A percentile compares a stretch with the other conserved stretches of the same genome.
Evolutionary conservation across 2,113 vertebrate genomes (phyloP).

Genomic region (Bufo bufo): DNA sequence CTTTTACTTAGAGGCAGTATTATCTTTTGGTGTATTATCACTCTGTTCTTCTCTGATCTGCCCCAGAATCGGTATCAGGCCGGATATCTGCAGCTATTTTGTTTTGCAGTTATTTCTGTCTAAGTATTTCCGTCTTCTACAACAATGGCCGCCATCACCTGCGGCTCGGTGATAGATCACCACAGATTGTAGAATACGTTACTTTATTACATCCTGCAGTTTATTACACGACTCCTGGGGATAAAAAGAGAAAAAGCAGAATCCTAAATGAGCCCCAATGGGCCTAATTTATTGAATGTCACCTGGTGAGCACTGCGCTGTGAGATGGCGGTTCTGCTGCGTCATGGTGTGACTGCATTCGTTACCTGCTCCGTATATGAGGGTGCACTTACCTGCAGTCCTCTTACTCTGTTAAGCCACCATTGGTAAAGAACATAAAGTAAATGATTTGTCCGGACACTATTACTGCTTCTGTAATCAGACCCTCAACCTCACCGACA

Average conservation of each 20-base stretch:
- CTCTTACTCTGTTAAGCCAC: too few relatives aligned
- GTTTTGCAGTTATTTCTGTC: neutral
- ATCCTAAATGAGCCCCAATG: neutral
- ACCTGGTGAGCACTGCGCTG: neutral
- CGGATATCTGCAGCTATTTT: neutral
- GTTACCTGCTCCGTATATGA: neutral
- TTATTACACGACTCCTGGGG: neutral
- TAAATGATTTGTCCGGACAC: too few relatives aligned
- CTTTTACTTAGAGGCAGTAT: too few relatives aligned
- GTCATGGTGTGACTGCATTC: neutral
- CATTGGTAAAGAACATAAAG: too few relatives aligned
- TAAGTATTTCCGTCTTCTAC: neutral
- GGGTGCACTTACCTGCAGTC: too few relatives aligned
- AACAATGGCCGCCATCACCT: neutral
- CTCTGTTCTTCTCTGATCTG: too few relatives aligned
- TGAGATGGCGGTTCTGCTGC: neutral
- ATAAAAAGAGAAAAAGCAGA: neutral
- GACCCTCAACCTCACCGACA: too few relatives aligned
- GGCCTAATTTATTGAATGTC: neutral
- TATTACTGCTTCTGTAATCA: too few relatives aligned
- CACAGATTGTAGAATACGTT: neutral
- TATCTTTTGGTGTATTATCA: too few relatives aligned
- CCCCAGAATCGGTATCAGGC: neutral
- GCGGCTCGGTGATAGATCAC: neutral
- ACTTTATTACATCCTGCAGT: neutral